phyloP scores from a whole-genome alignment of 2,888 invertebrate genomes.

The Rhagophthalmus giganteus region DNA sequence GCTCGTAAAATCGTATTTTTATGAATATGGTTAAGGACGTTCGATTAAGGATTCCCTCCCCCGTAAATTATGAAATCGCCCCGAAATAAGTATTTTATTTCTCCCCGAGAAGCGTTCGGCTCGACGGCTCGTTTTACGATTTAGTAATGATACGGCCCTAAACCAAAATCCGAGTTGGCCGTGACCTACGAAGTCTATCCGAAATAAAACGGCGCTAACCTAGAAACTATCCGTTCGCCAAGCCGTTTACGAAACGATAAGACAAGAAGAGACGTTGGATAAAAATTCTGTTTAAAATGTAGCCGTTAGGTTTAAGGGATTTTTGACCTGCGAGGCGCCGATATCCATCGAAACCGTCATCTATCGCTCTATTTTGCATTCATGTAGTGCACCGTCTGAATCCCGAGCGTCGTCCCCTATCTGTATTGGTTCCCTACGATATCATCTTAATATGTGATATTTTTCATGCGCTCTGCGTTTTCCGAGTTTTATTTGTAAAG shows the following conservation, averaged over 20 bases:
- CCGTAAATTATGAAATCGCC: neutral
- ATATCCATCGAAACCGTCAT: slow-evolving; percentile 34
- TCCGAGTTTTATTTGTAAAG: slow-evolving; percentile 44
- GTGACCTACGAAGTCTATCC: no score
- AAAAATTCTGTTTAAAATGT: neutral
- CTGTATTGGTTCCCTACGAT: slow-evolving; percentile 52
- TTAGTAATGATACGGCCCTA: no score
- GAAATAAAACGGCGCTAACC: no score
- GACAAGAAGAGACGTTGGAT: neutral
- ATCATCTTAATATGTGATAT: slow-evolving; percentile 53
- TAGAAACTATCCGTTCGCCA: no score
- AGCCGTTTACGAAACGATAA: neutral
- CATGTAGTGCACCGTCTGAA: slow-evolving; percentile 36
- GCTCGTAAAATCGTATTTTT: slow-evolving; percentile 8
- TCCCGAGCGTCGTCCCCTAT: slow-evolving; percentile 41
- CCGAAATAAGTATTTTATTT: neutral
- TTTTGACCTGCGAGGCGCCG: slow-evolving; percentile 27
- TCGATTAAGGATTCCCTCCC: neutral
- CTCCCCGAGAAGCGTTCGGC: neutral
- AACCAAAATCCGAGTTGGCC: no score
- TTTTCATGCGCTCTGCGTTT: slow-evolving; percentile 46
- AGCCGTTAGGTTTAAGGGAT: slow-evolving; percentile 7
- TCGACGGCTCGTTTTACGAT: no score
- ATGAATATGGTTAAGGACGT: neutral
- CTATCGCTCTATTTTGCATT: slow-evolving; percentile 41